phyloP scores from a whole-genome alignment of 2,113 vertebrate species.

The Andinoacara biseriatus region DNA sequence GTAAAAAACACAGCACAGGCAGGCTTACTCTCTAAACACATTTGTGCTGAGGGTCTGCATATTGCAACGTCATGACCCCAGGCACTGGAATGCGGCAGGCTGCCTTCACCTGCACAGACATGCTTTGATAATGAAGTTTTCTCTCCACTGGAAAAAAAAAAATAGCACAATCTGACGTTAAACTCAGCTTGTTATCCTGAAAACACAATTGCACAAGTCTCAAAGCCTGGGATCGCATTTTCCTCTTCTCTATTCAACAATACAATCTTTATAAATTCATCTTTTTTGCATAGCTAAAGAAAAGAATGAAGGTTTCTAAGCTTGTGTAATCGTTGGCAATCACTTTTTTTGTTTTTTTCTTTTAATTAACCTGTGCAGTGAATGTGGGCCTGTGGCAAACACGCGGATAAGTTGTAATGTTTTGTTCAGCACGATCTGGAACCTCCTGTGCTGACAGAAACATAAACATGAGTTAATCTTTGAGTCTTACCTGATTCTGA shows the following conservation, averaged over 20 bases:
- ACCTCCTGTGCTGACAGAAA: neutral
- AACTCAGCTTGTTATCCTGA: neutral
- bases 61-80: conserved; percentile 44
- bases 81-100: conserved; percentile 74
- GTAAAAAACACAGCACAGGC: neutral
- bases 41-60: conserved; percentile 50
- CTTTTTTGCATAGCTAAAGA: neutral
- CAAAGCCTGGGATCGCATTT: neutral
- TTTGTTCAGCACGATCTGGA: neutral
- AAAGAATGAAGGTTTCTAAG: neutral
- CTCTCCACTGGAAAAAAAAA: conserved; percentile 11
- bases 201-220: neutral
- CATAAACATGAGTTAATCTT: neutral
- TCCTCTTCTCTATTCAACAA: too few relatives aligned
- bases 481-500: conserved; percentile 44
- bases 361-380: neutral
- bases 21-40: conserved; percentile 7
- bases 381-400: neutral
- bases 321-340: neutral
- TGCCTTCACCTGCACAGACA: conserved; percentile 79
- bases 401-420: neutral
- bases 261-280: neutral
- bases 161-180: neutral
- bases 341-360: too few relatives aligned
- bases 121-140: conserved; percentile 58